Percentiles rank a stretch among this genome's conserved stretches.
Evolutionary conservation across 2,797 vertebrate genomes (phyloP).

Genomic region (Sebastolobus altivelis): DNA sequence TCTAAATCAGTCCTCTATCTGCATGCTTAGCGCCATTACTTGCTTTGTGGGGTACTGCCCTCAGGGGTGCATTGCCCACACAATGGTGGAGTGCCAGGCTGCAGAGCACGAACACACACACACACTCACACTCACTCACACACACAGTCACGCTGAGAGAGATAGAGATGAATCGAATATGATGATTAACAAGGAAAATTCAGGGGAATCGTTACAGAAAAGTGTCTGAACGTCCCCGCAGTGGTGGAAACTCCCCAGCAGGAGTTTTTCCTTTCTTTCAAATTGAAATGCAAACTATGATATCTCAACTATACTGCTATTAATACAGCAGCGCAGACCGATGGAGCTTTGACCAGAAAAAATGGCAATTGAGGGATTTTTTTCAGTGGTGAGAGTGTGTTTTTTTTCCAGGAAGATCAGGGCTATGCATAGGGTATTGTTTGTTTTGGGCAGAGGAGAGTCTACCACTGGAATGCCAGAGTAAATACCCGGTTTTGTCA

Average conservation of each 20-base stretch:
- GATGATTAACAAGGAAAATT: slow-evolving; percentile 69
- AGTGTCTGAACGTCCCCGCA: slow-evolving; percentile 38
- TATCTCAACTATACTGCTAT: slow-evolving; percentile 15
- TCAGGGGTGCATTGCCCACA: slow-evolving; percentile 72
- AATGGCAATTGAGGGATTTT: slow-evolving; percentile 22
- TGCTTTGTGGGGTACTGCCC: slow-evolving; percentile 78
- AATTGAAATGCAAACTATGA: slow-evolving; percentile 55
- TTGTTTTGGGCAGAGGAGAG: slow-evolving; percentile 65
- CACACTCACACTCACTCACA: slow-evolving; percentile 20
- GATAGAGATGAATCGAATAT: slow-evolving; percentile 59
- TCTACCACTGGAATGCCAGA: slow-evolving; percentile 60
- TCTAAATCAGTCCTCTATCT: slow-evolving; percentile 77
- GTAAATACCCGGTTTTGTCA: slow-evolving; percentile 74
- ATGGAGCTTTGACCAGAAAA: slow-evolving; percentile 36
- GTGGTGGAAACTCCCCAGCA: slow-evolving; percentile 48
- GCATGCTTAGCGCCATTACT: slow-evolving; percentile 80
- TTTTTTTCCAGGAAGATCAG: slow-evolving; percentile 62
- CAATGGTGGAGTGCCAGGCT: slow-evolving; percentile 57
- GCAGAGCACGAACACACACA: slow-evolving; percentile 38
- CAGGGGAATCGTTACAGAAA: slow-evolving; percentile 49
- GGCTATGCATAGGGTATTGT: slow-evolving; percentile 56
- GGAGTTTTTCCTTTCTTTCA: slow-evolving; percentile 46
- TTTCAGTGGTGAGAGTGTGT: slow-evolving; percentile 35
- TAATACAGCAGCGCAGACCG: slow-evolving; percentile 29
- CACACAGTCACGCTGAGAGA: slow-evolving; percentile 41